phyloP scores from a whole-genome alignment of 1,140 invertebrate species.

The Halotydeus destructor region DNA sequence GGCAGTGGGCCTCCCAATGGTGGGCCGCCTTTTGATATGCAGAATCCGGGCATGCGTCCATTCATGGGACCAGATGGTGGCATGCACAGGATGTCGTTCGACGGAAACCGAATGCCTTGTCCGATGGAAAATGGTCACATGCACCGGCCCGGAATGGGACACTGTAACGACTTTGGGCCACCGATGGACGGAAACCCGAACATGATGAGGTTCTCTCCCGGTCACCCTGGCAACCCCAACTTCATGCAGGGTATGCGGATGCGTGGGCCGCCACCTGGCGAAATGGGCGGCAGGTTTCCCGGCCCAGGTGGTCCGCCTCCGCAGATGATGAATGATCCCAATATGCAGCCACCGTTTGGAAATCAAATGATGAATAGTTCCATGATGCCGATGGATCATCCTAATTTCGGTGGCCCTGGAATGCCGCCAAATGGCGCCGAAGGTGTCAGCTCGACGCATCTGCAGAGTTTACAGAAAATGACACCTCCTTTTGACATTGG shows the following conservation, averaged over 20 bases:
- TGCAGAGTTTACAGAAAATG: constrained; percentile 21
- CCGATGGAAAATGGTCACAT: constrained; percentile 2
- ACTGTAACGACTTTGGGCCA: neutral
- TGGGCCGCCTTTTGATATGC: constrained; percentile 6
- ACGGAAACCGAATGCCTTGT: constrained; percentile 1
- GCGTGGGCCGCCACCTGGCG: too few relatives aligned
- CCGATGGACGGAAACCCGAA: neutral
- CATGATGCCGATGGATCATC: too few relatives aligned
- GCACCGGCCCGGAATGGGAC: neutral
- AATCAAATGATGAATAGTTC: too few relatives aligned
- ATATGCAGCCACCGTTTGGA: too few relatives aligned
- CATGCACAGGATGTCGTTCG: constrained; percentile 2
- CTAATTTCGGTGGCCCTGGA: too few relatives aligned
- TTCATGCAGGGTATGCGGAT: too few relatives aligned
- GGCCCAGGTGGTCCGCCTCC: too few relatives aligned
- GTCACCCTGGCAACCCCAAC: too few relatives aligned
- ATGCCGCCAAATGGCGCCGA: neutral
- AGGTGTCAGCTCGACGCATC: constrained; percentile 12
- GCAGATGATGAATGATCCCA: too few relatives aligned
- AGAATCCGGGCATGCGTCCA: neutral
- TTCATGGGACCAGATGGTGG: constrained; percentile 3
- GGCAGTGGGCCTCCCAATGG: neutral
- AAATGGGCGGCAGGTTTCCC: too few relatives aligned
- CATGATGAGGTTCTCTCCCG: too few relatives aligned
- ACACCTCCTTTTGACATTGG: constrained; percentile 18